Base-by-base conservation (phyloP, 2,888 invertebrate species). In the Halocaridina rubra region DNA sequence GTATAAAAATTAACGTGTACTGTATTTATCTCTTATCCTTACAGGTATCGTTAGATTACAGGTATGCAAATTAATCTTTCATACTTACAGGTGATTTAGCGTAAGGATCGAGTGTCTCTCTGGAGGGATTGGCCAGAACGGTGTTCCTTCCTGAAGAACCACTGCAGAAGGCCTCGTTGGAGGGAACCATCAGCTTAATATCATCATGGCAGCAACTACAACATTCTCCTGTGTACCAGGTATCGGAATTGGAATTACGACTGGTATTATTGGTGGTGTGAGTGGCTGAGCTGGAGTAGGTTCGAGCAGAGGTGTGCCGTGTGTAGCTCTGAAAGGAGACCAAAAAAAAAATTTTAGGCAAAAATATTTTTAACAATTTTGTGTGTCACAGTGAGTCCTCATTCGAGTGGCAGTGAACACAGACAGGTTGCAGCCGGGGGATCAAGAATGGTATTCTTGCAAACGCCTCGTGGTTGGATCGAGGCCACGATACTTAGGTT, bases 221-320 rank as follows among this genome's bases (percentile, higher is more conserved):
- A 33, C 69, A 77, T 16, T 78, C 78, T 16, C 82, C 61, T 13
- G 77, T 82, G 82, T 82, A 82, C 82, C 82, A 82, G 27, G 72
- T 74, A 59, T 46, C 61, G 2, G 71, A 39, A 30, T 82, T 77
- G 4, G 82, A 61, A 61, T 78, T 53, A 19, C 72, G 71, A 33
- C 69, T 71, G 59, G 71, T 71, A 77, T 69, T 64, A 22, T 57
- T 71, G 59, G 29, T 77, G 57, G 67, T 67, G 74, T 22, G 80
- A 39, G 61, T 22, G n/a, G 71, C 32, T 7, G 80, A 22, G 27
- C 30, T 72, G 57, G 75, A 24, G 29, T 75, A 75, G 29, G 33
- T 67, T 22, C 67, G 67, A 29, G 24, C 67, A n/a, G 7, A n/a
- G 19, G 67, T 24, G 13, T 67, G 67, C 24, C 67, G 67, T 22